Percentiles rank a stretch among this genome's conserved stretches.
phyloP scores from a whole-genome alignment of 2,113 vertebrate species.

The Pygoscelis antarcticus region DNA sequence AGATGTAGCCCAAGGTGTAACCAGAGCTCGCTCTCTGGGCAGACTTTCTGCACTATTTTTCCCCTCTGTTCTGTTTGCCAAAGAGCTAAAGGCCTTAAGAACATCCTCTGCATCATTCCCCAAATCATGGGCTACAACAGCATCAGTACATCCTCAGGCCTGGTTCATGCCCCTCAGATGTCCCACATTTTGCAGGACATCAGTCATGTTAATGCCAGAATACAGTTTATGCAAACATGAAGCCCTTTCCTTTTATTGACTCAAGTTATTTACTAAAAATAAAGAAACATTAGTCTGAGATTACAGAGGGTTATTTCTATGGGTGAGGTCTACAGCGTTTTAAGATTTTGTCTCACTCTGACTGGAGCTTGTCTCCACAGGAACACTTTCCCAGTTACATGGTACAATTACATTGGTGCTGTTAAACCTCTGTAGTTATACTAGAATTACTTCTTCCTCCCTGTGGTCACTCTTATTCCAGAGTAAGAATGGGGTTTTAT shows the following conservation, averaged over 20 bases:
- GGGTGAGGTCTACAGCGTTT: background rate
- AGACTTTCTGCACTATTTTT: background rate
- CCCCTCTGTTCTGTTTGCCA: background rate
- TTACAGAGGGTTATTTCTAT: background rate
- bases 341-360: background rate
- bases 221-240: background rate
- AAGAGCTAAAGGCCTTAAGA: background rate
- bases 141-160: background rate
- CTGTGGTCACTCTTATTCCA: background rate
- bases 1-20: background rate
- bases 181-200: background rate
- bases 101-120: background rate
- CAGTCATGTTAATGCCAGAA: background rate
- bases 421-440: background rate
- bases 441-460: background rate
- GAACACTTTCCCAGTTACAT: background rate
- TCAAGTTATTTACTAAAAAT: background rate
- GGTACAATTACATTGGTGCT: background rate
- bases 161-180: background rate
- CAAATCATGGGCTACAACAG: background rate
- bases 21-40: accelerated
- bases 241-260: background rate
- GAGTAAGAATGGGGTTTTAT: background rate
- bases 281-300: background rate
- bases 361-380: background rate